A percentile compares a stretch with the other conserved stretches of the same genome.
These are phyloP conservation scores for Quadroppia sp. DNA, from an alignment of 2,888 invertebrate species.

Conservation along the genomic window DNA sequence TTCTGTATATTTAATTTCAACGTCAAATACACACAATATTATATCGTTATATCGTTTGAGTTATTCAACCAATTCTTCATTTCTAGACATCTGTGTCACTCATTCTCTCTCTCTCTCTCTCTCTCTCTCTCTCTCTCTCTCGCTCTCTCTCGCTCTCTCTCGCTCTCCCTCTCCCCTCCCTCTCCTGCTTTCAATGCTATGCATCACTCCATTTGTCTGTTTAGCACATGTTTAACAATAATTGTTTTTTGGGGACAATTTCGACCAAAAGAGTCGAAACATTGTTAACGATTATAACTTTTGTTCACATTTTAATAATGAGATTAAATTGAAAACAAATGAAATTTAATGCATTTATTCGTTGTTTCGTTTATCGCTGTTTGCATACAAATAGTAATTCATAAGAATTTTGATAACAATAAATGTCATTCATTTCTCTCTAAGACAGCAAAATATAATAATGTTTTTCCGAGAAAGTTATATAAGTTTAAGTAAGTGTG, in stretches of 20 bases:
- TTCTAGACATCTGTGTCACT: slow-evolving; percentile 30
- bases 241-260: slow-evolving; percentile 16
- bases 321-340: too few relatives aligned
- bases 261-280: background rate
- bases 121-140: slow-evolving; percentile 20
- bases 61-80: slow-evolving; percentile 32
- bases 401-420: too few relatives aligned
- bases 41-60: slow-evolving; percentile 29
- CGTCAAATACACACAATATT: slow-evolving; percentile 10
- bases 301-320: background rate
- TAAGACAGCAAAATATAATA: background rate
- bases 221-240: slow-evolving; percentile 16
- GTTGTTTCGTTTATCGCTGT: too few relatives aligned
- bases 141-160: background rate
- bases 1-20: slow-evolving; percentile 37
- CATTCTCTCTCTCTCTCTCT: slow-evolving; percentile 14
- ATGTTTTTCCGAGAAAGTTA: background rate
- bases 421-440: slow-evolving; percentile 10
- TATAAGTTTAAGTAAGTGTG: background rate
- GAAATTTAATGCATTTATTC: too few relatives aligned
- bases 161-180: background rate
- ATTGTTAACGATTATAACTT: background rate
- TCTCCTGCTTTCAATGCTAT: background rate
- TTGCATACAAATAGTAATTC: too few relatives aligned
- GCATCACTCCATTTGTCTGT: background rate